Conservation (phyloP, 1,140 invertebrate species). For the Lepidostoma basale region DNA sequence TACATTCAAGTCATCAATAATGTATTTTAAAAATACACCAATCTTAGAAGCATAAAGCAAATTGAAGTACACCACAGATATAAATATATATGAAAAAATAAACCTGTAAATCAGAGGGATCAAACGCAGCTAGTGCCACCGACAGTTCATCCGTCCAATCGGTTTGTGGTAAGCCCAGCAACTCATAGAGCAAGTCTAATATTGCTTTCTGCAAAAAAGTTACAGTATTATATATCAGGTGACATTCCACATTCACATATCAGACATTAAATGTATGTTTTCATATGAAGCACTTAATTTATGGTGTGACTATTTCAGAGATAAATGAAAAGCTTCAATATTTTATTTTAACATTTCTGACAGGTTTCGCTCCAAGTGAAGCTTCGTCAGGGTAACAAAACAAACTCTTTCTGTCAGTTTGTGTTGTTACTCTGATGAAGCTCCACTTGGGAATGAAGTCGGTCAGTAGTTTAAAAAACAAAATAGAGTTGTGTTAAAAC, state of each 20-base stretch:
- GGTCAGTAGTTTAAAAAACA: too few species aligned
- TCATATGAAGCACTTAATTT: too few species aligned
- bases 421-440: too few species aligned
- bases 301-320: too few species aligned
- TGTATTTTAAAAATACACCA: not conserved
- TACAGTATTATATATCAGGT: constrained; percentile 47
- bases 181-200: constrained; percentile 88
- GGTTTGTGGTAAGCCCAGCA: constrained; percentile 83
- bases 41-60: not conserved
- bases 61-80: not conserved
- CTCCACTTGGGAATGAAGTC: too few species aligned
- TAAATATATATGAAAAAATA: not conserved
- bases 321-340: constrained; percentile 3
- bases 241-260: not conserved
- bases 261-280: not conserved
- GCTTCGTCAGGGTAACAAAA: too few species aligned
- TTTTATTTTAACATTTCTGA: too few species aligned
- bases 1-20: too few species aligned
- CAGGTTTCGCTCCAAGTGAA: too few species aligned
- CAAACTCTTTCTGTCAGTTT: too few species aligned
- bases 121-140: constrained; percentile 83
- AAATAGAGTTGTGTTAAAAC: too few species aligned
- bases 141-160: constrained; percentile 91
- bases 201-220: constrained; percentile 75
- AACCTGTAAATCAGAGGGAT: constrained; percentile 76